Evolutionary conservation across 2,888 invertebrate species (phyloP).

Genomic region (Embidobia sp.): DNA sequence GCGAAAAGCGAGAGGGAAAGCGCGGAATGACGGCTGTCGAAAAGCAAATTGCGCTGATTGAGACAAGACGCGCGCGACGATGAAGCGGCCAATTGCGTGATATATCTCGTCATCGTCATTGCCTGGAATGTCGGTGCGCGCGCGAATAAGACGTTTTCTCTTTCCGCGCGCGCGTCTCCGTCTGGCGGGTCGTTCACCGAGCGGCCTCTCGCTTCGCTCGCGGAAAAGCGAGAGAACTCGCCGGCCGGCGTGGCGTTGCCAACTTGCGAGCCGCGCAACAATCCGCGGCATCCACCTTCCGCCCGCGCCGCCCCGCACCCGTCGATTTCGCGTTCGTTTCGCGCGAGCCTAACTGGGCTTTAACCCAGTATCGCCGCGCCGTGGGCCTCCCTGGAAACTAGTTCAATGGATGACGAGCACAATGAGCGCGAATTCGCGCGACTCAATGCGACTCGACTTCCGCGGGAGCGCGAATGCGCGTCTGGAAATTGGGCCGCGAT

Average conservation of each 20-base stretch:
- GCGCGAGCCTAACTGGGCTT: conserved; percentile 45
- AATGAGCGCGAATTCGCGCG: conserved; percentile 34
- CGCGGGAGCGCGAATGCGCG: conserved; percentile 24
- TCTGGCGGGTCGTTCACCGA: conserved; percentile 63
- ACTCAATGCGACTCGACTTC: conserved; percentile 34
- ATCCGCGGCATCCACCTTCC: conserved; percentile 24
- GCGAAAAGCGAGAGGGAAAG: conserved; percentile 1
- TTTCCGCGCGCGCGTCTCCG: conserved; percentile 47
- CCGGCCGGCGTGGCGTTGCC: conserved; percentile 49
- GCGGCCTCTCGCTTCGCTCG: conserved; percentile 52
- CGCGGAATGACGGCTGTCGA: not conserved
- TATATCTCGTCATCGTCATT: conserved; percentile 64
- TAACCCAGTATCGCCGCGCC: conserved; percentile 45
- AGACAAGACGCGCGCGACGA: conserved; percentile 46
- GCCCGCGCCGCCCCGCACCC: conserved; percentile 14
- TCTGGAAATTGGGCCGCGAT: not conserved
- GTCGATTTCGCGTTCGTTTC: conserved; percentile 34
- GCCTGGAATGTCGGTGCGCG: conserved; percentile 59
- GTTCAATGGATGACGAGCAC: conserved; percentile 48
- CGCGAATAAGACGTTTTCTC: conserved; percentile 60
- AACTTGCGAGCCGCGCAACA: conserved; percentile 12
- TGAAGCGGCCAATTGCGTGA: conserved; percentile 59
- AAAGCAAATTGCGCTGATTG: conserved; percentile 51
- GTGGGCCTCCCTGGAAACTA: conserved; percentile 32
- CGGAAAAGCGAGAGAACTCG: conserved; percentile 54